phyloP scores from a whole-genome alignment of 1,140 invertebrate genomes.

The Drosophila carrolli region DNA sequence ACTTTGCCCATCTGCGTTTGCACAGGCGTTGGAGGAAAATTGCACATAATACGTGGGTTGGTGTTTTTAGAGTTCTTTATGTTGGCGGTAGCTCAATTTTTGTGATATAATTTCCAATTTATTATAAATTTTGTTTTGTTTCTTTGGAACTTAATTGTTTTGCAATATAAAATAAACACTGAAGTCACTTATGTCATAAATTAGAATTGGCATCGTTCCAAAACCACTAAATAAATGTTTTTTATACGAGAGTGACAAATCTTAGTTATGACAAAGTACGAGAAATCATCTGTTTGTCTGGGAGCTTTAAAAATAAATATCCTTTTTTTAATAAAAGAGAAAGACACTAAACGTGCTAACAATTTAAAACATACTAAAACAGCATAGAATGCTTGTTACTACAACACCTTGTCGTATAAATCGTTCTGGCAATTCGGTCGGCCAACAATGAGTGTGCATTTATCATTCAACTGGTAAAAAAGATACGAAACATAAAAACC shows the following conservation, averaged over 20 bases:
- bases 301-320: no score
- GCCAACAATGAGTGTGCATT: background rate
- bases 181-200: no score
- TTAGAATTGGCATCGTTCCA: no score
- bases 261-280: no score
- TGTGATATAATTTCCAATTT: background rate
- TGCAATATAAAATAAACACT: no score
- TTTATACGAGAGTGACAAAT: no score
- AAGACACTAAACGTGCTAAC: no score
- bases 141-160: no score
- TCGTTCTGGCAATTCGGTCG: background rate
- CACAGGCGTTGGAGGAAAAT: background rate
- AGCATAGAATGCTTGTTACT: background rate
- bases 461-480: background rate
- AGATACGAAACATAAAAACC: background rate
- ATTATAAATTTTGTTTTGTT: background rate
- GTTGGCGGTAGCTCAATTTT: background rate
- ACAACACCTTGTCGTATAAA: slow-evolving; percentile 1
- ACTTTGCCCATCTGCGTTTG: slow-evolving; percentile 34
- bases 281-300: no score
- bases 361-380: background rate
- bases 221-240: no score
- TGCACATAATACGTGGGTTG: background rate
- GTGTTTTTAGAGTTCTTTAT: background rate
- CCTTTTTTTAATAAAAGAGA: no score